Conservation (phyloP, 2,113 vertebrate genomes). For the Nycticryphes semicollaris region DNA sequence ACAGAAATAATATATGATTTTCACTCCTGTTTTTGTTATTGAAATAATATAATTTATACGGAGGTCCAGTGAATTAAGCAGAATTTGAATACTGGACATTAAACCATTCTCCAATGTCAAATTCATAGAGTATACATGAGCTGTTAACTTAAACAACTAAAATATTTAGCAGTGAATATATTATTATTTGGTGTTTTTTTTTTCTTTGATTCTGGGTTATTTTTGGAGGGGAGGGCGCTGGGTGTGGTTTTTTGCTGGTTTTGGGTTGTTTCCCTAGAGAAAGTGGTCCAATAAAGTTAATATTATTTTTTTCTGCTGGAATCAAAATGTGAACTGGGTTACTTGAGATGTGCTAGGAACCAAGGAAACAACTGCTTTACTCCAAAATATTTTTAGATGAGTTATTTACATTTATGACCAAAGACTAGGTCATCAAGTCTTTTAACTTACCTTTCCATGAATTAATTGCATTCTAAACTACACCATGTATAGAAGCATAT, state of each 20-base stretch:
- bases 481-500: background rate
- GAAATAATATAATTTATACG: background rate
- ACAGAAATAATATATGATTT: background rate
- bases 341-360: background rate
- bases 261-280: no score
- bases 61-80: accelerated
- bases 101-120: background rate
- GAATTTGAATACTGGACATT: background rate
- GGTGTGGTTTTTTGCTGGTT: accelerated
- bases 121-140: background rate
- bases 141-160: background rate
- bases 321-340: background rate
- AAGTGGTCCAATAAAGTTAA: background rate
- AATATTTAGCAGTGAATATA: background rate
- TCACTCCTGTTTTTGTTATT: background rate
- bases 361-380: background rate
- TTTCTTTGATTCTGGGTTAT: no score
- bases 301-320: accelerated
- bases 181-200: background rate
- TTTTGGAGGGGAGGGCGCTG: no score
- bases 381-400: background rate
- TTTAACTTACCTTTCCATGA: background rate
- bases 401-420: background rate
- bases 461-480: background rate
- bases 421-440: background rate